Percentiles rank a stretch among this genome's conserved stretches.
Evolutionary conservation across 1,140 invertebrate species (phyloP).

Genomic region (Caenorhabditis latens): DNA sequence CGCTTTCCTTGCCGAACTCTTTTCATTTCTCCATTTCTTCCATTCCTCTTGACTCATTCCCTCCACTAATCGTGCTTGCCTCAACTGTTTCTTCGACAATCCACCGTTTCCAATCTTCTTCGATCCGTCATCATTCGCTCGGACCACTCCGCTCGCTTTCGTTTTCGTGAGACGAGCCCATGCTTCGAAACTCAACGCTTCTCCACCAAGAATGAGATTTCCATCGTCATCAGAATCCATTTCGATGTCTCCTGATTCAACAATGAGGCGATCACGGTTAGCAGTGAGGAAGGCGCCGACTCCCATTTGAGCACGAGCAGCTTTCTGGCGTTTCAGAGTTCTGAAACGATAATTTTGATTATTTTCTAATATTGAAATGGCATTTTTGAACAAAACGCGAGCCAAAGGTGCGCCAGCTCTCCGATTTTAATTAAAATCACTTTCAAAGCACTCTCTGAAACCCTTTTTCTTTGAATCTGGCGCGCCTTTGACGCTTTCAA

Average conservation of each 20-base stretch:
- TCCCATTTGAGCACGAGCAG: conserved; percentile 51
- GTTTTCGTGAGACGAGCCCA: conserved; percentile 62
- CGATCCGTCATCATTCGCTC: conserved; percentile 18
- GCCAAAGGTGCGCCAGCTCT: too few relatives aligned
- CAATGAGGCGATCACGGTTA: conserved; percentile 29
- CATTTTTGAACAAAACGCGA: too few relatives aligned
- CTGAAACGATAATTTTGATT: not conserved
- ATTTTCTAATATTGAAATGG: too few relatives aligned
- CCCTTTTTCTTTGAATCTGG: too few relatives aligned
- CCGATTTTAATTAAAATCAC: too few relatives aligned
- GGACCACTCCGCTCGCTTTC: conserved; percentile 43
- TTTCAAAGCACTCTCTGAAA: too few relatives aligned
- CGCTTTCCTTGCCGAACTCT: conserved; percentile 2
- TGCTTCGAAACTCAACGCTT: conserved; percentile 57
- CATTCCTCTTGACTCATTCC: conserved; percentile 53
- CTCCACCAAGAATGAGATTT: conserved; percentile 54
- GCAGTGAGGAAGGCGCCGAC: conserved; percentile 58
- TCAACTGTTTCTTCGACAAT: conserved; percentile 32
- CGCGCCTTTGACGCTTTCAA: too few relatives aligned
- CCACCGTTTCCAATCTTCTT: conserved; percentile 38
- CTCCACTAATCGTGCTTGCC: conserved; percentile 37
- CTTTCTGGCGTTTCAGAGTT: conserved; percentile 15
- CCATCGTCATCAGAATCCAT: conserved; percentile 66
- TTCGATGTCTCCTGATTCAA: conserved; percentile 66
- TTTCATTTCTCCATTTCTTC: conserved; percentile 55